Evolutionary conservation across 2,113 vertebrate species (phyloP), one percentile per base, ranked within the genome.

Genomic region (Motacilla tschutschensis): DNA sequence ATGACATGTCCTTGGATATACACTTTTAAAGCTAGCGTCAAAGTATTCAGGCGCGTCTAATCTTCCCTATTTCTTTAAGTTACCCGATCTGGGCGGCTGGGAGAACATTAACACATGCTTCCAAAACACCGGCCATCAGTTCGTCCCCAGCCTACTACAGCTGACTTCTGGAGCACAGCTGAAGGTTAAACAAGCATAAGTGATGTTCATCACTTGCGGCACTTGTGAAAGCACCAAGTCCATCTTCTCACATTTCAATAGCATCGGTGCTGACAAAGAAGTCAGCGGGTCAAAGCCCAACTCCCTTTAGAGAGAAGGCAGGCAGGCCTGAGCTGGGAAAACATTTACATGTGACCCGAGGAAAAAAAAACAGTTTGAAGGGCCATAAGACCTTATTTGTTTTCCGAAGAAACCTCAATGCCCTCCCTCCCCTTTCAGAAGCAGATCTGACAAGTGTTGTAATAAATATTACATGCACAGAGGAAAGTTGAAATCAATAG

Each of bases 131-230:
- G n/a, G 79, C 36, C 71, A 85, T 38, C 83, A 53, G 51, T 5
- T 83, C 65, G 79, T 58, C 72, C 29, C 5, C 59, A 64, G 67
- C 7, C 72, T 55, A 71, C 60, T 71, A 67, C 60, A 87, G 71
- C 65, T 85, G 82, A 91, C 38, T 92, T 88, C 83, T 83, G 41
- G 79, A 94, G 91, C 83, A 85, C 79, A 89, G 29, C 83, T 90
- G 94, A 96, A 95, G 94, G 94, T 95, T 94, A 96, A 96, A 92
- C 81, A 94, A 95, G 89, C 93, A 82, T 95, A 94, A 96, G 89
- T 91, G 92, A 95, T 93, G 87, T 77, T 96, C 93, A 96, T 95
- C 93, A 94, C 85, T 93, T 35, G 35, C 92, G 94, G 85, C 90
- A 85, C 89, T 85, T 94, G 85, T 88, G 92, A 95, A 94, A 95